Conservation (phyloP, 1,140 invertebrate genomes). For the Conopomorpha cramerella region DNA sequence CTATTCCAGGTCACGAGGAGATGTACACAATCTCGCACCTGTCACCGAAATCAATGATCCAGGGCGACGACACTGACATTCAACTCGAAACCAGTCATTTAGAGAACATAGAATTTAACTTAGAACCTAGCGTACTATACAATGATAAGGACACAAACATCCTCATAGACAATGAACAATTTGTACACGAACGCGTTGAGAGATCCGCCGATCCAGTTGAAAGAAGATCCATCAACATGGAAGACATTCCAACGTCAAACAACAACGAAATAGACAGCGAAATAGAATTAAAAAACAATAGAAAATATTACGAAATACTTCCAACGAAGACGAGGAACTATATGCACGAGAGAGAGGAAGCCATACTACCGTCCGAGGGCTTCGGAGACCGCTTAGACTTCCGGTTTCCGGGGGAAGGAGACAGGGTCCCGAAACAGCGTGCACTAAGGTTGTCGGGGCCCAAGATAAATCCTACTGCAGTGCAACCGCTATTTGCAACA, state of each 20-base stretch:
- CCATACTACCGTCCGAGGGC: constrained; percentile 30
- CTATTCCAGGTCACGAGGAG: constrained; percentile 54
- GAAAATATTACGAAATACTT: constrained; percentile 49
- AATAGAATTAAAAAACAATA: constrained; percentile 46
- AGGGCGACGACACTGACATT: constrained; percentile 11
- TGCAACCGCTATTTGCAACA: constrained; percentile 53
- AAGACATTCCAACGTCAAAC: constrained; percentile 38
- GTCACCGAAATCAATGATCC: constrained; percentile 57
- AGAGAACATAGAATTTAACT: constrained; percentile 44
- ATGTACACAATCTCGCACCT: constrained; percentile 62
- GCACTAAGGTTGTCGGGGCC: constrained; percentile 67
- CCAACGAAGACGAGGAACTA: constrained; percentile 45
- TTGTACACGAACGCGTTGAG: constrained; percentile 28
- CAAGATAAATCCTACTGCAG: constrained; percentile 58
- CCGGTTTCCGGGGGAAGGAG: constrained; percentile 70
- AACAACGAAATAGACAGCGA: constrained; percentile 49
- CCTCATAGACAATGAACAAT: constrained; percentile 17
- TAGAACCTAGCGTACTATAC: constrained; percentile 45
- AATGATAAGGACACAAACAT: constrained; percentile 24
- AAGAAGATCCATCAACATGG: constrained; percentile 39
- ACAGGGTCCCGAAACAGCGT: constrained; percentile 70
- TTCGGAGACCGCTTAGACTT: constrained; percentile 42
- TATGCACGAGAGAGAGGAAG: constrained; percentile 22
- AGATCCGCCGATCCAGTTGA: constrained; percentile 39
- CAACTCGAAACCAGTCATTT: constrained; percentile 26